Base-by-base conservation (phyloP, 2,888 invertebrate species). In the Chydorus sphaericus region DNA sequence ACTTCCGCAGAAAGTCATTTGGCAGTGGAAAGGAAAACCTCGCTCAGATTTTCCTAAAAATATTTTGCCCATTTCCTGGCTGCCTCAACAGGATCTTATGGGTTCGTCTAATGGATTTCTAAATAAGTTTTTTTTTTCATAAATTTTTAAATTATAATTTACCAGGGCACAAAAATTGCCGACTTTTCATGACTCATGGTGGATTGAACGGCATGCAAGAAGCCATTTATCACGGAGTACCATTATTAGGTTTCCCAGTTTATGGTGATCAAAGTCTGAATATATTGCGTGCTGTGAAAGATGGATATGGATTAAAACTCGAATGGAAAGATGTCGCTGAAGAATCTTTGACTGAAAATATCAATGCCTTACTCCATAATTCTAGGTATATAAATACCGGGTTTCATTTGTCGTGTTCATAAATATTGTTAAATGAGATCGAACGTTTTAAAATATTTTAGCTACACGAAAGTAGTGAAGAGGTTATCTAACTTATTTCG, bases 141-240 rank as follows among this genome's bases (percentile, higher is more conserved):
- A 30, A 7, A n/a, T 14, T 28, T 16, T 26, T 26, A 26, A 26
- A 44, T 10, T 44, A 26, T 4, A 8, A 18, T 44, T 3, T 3
- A 11, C 18, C 48, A 64, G 66, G 64, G 1, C 66, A 70, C 54
- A 62, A 62, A 10, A 65, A 65, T 10, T 63, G 66, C 3, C 61
- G 60, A n/a, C 65, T 66, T 4, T 67, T 70, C 59, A 63, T 70
- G 57, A 67, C 67, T 14, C 70, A 70, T 61, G 70, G 69, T 7
- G 70, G 70, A 5, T 65, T 68, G 58, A 66, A 68, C 59, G 66
- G 67, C 51, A 59, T 67, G 20, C 65, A 65, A 55, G 70, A 69
- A 56, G 63, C 66, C 3, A 62, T 59, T 44, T 62, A 60, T 50
- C 60, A 62, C 49, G 62, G 62, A 11, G 59, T 61, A 8, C 61